Evolutionary conservation across 2,113 vertebrate genomes (phyloP), one percentile per base, ranked within the genome.

Genomic region (Morone chrysops): DNA sequence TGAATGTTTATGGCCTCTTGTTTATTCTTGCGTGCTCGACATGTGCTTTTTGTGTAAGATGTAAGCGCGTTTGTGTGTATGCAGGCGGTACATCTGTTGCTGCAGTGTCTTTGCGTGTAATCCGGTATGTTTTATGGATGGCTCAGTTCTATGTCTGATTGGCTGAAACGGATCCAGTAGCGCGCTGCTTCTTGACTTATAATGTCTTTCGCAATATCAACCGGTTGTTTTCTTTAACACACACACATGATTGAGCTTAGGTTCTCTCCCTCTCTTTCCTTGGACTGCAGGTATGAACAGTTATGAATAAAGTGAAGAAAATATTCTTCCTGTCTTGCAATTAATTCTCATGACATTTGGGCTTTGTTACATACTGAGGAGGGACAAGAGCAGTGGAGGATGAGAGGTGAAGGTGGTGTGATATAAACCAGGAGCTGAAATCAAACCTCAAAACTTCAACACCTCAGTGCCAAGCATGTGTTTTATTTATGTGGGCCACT

Each of bases 281-380:
- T 25, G 14, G 31, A 48, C 66, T 63, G 61, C 57, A 73, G 51
- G 75, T 50, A 53, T 45, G 45, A 79, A 16, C 50, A 20, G 10
- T 10, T 25, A 31, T 4, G 12, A 62, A 36, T 38, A 7, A 67
- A 57, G 70, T 31, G 6, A 63, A 16, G 59, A 18, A 54, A 59
- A 76, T n/a, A 43, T 59, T 70, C 31, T n/a, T 14, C 16, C 53
- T 45, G 10, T 66, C 53, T 48, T 71, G 6, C 54, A 76, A 88
- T 78, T 81, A 81, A 72, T 73, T 83, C 70, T 67, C 59, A n/a
- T 82, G 83, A 75, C 71, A 80, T 85, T 67, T 72, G 20, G 13
- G 69, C 54, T 81, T 78, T 63, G 69, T 61, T 67, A 68, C 82
- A 65, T 69, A 22, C 17, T 25, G 10, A 51, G 18, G n/a, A 22